Percentiles rank a stretch among this genome's conserved stretches.
phyloP scores from a whole-genome alignment of 2,113 vertebrate genomes.

The Rallus limicola region DNA sequence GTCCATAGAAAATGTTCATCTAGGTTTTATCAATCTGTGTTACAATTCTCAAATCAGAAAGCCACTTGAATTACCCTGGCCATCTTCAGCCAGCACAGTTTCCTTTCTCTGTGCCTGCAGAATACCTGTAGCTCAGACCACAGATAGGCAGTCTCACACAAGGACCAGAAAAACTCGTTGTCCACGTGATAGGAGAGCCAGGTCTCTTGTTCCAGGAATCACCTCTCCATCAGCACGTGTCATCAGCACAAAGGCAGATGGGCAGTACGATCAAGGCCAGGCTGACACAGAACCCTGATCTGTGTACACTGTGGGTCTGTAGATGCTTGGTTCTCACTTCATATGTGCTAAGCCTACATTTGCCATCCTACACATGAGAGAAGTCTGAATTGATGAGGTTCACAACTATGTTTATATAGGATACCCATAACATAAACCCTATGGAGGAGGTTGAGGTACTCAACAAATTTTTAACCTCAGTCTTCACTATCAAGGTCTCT shows the following conservation, averaged over 20 bases:
- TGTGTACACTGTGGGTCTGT: neutral
- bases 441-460: neutral
- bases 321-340: neutral
- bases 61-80: neutral
- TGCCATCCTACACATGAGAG: neutral
- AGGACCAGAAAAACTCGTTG: neutral
- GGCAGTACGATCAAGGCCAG: rapidly evolving
- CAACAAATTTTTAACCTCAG: too few species aligned
- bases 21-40: neutral
- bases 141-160: neutral
- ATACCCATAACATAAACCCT: neutral
- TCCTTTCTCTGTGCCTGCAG: neutral
- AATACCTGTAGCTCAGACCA: neutral
- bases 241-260: neutral
- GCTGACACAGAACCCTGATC: neutral
- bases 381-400: neutral
- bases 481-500: too few species aligned
- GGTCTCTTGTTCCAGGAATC: neutral
- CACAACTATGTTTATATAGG: neutral
- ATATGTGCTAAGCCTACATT: neutral
- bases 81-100: neutral
- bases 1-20: neutral
- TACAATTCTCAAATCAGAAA: neutral
- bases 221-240: neutral
- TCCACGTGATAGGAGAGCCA: neutral